Base-by-base conservation (phyloP, 1,140 invertebrate genomes). In the Frieseomelitta varia region DNA sequence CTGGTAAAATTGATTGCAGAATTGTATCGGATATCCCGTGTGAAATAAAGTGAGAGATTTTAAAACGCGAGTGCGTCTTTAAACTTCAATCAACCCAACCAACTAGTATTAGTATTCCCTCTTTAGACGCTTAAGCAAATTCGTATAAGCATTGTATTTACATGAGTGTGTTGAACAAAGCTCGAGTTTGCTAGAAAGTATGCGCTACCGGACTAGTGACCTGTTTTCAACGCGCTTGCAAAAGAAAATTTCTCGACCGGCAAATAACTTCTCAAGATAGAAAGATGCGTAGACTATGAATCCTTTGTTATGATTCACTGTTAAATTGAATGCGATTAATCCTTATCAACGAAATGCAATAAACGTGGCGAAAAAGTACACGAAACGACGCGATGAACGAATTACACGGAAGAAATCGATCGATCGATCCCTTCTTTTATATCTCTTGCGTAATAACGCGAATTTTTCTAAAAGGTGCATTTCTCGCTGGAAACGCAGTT, bases 401-500 rank as follows among this genome's bases (percentile, higher is more conserved):
- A 30, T 30, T 1, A 21, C 30, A 24, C 39, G 17, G 39, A 24
- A 53, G 12, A 30, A 19, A 79, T 34, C 55, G 75, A 30, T 65
- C 58, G 58, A 77, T 47, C 34, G 27, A 12, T n/a, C 56, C 27
- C 11, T 34, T 56, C n/a, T 67, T 68, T 11, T 58, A 39, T 39
- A 39, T 39, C 8, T 47, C 39, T 47, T 6, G 0, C 61, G 14
- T 63, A 30, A 0, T 24, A 12, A 3, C 53, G 27, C 15, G 61
- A 76, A 56, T 82, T 56, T 58, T 69, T 69, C 34, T 14, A 51
- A 63, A 30, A 8, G 51, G 15, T 11, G 53, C 56, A 19, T 77
- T 76, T 72, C 72, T 63, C 76, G 55, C 17, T 27, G 51, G 55
- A 80, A 74, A 34, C 58, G 67, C 85, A 72, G 67, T 58, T 30